Evolutionary conservation across 2,888 invertebrate genomes (phyloP).

Genomic region (Macrostomum cliftonense): DNA sequence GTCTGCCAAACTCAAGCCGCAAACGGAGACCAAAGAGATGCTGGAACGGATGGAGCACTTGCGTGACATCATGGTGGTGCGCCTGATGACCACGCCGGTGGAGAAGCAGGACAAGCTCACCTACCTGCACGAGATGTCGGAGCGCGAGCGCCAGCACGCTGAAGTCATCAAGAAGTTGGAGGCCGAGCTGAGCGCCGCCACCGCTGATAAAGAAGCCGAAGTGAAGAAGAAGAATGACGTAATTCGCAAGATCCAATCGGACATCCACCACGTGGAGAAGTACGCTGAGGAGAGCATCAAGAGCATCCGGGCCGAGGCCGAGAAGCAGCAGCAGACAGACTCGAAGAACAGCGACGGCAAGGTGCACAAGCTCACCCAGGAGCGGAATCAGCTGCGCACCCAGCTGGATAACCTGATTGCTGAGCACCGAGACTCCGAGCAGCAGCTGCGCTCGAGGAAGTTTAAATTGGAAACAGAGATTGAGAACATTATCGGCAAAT

Average conservation of each 20-base stretch:
- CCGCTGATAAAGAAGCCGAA: constrained; percentile 33
- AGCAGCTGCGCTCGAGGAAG: constrained; percentile 32
- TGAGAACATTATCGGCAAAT: constrained; percentile 35
- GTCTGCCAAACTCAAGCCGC: constrained; percentile 11
- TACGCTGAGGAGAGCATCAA: constrained; percentile 32
- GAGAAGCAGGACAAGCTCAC: constrained; percentile 30
- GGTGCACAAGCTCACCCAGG: constrained; percentile 25
- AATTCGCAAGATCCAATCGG: constrained; percentile 26
- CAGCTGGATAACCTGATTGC: constrained; percentile 25
- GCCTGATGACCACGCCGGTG: constrained; percentile 32
- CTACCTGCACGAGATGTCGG: constrained; percentile 27
- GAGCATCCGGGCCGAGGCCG: constrained; percentile 31
- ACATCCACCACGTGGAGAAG: constrained; percentile 33
- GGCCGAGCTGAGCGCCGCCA: constrained; percentile 25
- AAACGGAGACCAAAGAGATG: constrained; percentile 10
- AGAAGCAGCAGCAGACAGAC: constrained; percentile 33
- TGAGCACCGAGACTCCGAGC: constrained; percentile 32
- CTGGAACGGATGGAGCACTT: constrained; percentile 14
- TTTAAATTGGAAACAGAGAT: constrained; percentile 36
- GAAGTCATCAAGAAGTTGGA: constrained; percentile 31
- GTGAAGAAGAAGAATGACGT: constrained; percentile 33
- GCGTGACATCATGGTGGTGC: constrained; percentile 27
- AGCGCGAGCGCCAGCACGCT: constrained; percentile 28
- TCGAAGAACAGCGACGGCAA: constrained; percentile 34
- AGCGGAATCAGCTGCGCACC: constrained; percentile 24